Evolutionary conservation across 2,113 vertebrate species (phyloP).

Genomic region (Fukomys damarensis): DNA sequence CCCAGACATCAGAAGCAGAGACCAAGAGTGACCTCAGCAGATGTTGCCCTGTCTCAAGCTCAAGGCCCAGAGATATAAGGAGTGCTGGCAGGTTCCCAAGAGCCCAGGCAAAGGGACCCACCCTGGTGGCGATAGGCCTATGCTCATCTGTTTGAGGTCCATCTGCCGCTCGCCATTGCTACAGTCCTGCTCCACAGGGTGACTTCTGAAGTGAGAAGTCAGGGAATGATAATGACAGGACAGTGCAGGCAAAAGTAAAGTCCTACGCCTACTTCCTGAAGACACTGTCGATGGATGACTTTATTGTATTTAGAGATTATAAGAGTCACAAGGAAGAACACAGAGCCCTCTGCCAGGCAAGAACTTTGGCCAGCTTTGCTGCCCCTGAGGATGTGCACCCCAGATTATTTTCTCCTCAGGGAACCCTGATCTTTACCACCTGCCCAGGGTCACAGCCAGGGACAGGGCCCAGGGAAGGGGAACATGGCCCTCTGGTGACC

Average conservation of each 20-base stretch:
- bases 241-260: too few species aligned
- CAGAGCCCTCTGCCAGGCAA: neutral
- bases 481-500: neutral
- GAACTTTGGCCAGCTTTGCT: too few species aligned
- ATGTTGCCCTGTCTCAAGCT: too few species aligned
- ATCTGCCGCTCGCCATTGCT: neutral
- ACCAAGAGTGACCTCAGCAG: neutral
- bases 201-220: neutral
- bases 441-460: neutral
- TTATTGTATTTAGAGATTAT: neutral
- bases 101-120: neutral
- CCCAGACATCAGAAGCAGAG: neutral
- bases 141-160: neutral
- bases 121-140: neutral
- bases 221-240: too few species aligned
- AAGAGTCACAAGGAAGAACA: neutral
- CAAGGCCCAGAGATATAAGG: neutral
- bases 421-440: neutral
- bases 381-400: neutral
- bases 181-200: neutral
- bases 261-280: neutral
- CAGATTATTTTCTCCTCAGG: neutral
- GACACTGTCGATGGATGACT: neutral
- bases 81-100: neutral
- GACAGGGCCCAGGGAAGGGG: neutral